These are phyloP conservation scores for Autographa gamma DNA, from an alignment of 2,888 invertebrate species.

Conservation along the genomic window DNA sequence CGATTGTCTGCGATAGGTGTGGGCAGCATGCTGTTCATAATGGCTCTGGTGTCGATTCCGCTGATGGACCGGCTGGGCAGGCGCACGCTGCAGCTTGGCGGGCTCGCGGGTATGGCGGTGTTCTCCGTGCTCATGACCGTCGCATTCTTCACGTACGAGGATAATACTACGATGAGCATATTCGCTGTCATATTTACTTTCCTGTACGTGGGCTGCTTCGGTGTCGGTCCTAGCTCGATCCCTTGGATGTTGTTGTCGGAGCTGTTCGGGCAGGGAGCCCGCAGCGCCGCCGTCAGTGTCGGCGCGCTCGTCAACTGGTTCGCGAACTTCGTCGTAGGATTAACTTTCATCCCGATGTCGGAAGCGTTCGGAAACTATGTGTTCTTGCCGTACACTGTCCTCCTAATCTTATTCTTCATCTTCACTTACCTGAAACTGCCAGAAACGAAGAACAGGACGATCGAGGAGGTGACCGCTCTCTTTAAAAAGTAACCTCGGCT, in stretches of 20 bases:
- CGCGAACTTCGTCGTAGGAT: conserved; percentile 86
- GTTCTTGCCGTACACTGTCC: conserved; percentile 83
- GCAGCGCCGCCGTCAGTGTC: conserved; percentile 85
- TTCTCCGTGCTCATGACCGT: conserved; percentile 92
- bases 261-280: conserved; percentile 84
- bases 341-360: conserved; percentile 81
- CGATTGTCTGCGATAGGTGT: conserved; percentile 92
- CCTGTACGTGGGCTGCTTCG: conserved; percentile 86
- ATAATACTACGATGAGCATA: conserved; percentile 81
- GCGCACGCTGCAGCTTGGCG: conserved; percentile 91
- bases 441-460: conserved; percentile 86
- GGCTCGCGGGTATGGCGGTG: conserved; percentile 92
- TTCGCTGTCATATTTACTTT: conserved; percentile 86
- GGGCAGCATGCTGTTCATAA: conserved; percentile 91
- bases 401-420: conserved; percentile 82
- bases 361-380: conserved; percentile 78
- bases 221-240: conserved; percentile 86
- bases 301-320: conserved; percentile 87
- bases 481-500: conserved; percentile 77
- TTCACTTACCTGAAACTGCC: conserved; percentile 85
- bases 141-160: conserved; percentile 82
- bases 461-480: conserved; percentile 86
- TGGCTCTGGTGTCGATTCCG: conserved; percentile 93
- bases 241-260: conserved; percentile 88
- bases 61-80: conserved; percentile 92